Base-by-base conservation (phyloP, 2,888 invertebrate species). In the Lycocerus yunnanus region DNA sequence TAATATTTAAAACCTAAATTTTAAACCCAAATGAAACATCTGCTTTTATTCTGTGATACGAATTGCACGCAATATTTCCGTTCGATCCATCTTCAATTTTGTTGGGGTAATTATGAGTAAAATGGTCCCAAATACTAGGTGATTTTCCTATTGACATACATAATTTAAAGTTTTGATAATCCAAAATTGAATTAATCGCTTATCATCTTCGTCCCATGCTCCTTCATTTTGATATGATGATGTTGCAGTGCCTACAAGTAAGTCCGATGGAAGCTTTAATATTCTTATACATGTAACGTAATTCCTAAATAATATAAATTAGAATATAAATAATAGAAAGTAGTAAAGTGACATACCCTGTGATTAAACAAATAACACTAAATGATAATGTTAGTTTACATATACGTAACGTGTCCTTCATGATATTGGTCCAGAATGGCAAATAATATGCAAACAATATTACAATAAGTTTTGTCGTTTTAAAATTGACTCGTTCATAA, bases 1-100 rank as follows among this genome's bases (percentile, higher is more conserved):
- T 91, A 91, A 82, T 87, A 88, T 66, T 85, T 78, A 3, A 90
- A 89, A 0, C 90, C 91, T 0, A 92, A 84, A 15, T 88, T 82
- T 68, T 86, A 88, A 72, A 92, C 80, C 68, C n/a, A n/a, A 91
- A 83, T 58, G 84, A 0, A 88, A 78, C 69, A 16, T 79, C 79
- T 71, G 77, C 77, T 43, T 72, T 58, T 14, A 68, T 16, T 59
- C 76, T 75, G 15, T 77, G 71, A 43, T 79, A 79, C 0, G 75
- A 71, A 73, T 79, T 77, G 66, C 75, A 73, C 13, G 77, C 72
- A 15, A 79, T 18, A 24, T 79, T 78, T 9, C 69, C 79, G n/a
- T 71, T 77, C 2, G 65, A 84, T 58, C 87, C 86, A 80, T 91
- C 90, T 68, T 84, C 85, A 1, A 92, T 87, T 0, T 87, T 81